Evolutionary conservation across 2,888 invertebrate species (phyloP).

Genomic region (Bugula neritina): DNA sequence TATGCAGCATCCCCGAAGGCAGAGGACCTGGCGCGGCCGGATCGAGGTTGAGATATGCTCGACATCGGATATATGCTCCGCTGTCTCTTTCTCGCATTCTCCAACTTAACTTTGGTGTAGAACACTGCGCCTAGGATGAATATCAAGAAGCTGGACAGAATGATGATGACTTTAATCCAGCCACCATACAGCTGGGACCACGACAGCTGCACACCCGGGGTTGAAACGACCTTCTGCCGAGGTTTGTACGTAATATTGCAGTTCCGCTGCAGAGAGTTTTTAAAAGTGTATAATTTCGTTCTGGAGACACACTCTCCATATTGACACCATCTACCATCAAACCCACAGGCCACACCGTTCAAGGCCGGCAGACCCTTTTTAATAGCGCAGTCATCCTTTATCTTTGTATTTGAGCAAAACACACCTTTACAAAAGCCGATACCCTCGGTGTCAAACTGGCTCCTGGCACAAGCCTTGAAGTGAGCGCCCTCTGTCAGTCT

Average conservation of each 20-base stretch:
- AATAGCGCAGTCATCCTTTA: background rate
- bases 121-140: background rate
- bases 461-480: background rate
- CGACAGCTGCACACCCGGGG: no score
- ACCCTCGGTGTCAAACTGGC: background rate
- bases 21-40: no score
- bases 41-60: no score
- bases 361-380: background rate
- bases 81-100: background rate
- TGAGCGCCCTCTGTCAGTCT: background rate
- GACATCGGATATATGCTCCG: background rate
- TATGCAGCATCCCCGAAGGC: no score
- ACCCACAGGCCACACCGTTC: background rate
- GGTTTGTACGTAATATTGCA: background rate
- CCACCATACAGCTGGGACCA: background rate
- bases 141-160: background rate
- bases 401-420: background rate
- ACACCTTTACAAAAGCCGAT: background rate
- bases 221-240: background rate
- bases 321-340: background rate
- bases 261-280: background rate
- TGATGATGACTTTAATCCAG: background rate
- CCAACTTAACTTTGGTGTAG: background rate
- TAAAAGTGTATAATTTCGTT: background rate
- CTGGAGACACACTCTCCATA: constrained; percentile 13